Base-by-base conservation (phyloP, 2,797 vertebrate genomes). In the Mus minutoides region DNA sequence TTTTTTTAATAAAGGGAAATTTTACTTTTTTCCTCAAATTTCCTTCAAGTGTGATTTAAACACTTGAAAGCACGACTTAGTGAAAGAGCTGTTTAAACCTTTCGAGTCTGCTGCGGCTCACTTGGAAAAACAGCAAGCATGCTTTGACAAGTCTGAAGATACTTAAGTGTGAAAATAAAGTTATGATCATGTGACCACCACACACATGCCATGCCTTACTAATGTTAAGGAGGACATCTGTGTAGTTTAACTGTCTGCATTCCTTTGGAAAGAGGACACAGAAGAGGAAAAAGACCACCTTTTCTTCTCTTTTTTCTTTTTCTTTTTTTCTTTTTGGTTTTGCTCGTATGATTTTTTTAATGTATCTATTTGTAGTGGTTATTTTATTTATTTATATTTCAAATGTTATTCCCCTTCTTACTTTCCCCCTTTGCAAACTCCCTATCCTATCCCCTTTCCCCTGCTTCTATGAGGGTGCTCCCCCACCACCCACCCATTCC, bases 21-120 rank as follows among this genome's bases (percentile, higher is more conserved):
- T 82, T 79, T 26, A 78, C 19, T 64, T 93, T 97, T 97, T 76
- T 49, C 92, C 94, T 94, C 90, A 94, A 94, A 58, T 97, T 97
- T 95, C 94, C 71, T 87, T 80, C 77, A 93, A 91, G 54, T 49
- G 13, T 92, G 54, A 97, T 97, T 96, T 83, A 94, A 94, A 90
- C 79, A 94, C 49, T 85, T 78, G 56, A 93, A 90, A 94, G 84
- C 37, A 91, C 58, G 88, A 37, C 49, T 34, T 52, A 90, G 69
- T 64, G 31, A 19, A 37, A 91, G 71, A 78, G 71, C 60, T 91
- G 96, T 82, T 85, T 37, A 95, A 96, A 93, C 95, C 83, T 82
- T 91, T 86, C 31, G 88, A 95, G 88, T 49, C 77, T 88, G 22
- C 78, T 29, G 52, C 11, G 37, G 79, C 67, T 90, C 64, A 87